phyloP scores from a whole-genome alignment of 2,797 vertebrate genomes.

The Poliocrania exsul region DNA sequence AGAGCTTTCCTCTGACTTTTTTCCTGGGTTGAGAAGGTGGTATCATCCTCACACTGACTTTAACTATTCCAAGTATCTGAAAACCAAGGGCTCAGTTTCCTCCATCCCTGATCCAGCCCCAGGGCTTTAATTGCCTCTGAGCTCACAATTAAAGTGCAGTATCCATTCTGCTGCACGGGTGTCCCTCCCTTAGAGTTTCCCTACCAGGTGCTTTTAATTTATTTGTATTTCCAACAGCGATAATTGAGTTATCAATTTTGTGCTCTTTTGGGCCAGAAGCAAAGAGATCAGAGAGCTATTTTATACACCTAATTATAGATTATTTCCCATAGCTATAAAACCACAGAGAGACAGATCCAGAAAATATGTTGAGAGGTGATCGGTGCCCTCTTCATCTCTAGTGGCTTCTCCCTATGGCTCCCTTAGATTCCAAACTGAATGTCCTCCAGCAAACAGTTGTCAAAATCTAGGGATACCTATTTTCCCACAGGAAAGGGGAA shows the following conservation, averaged over 20 bases:
- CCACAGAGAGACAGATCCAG: not conserved
- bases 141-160: not conserved
- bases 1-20: not conserved
- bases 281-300: constrained; percentile 55
- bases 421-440: not conserved
- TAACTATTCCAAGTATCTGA: fast-evolving
- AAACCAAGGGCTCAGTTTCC: not conserved
- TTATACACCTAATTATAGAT: constrained; percentile 64
- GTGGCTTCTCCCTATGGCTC: not conserved
- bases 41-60: not conserved
- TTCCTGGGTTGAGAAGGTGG: not conserved
- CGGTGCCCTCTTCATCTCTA: not conserved
- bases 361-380: not conserved
- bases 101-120: not conserved
- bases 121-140: not conserved
- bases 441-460: not conserved
- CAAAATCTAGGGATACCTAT: not conserved
- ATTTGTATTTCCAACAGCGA: constrained; percentile 65
- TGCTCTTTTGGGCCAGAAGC: constrained; percentile 57
- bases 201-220: constrained; percentile 53
- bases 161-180: not conserved
- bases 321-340: constrained; percentile 57
- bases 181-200: not conserved
- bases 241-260: constrained; percentile 69
- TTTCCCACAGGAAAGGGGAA: not conserved